These are phyloP conservation scores for Conistra vaccinii DNA, from an alignment of 2,888 invertebrate genomes.

Conservation along the genomic window DNA sequence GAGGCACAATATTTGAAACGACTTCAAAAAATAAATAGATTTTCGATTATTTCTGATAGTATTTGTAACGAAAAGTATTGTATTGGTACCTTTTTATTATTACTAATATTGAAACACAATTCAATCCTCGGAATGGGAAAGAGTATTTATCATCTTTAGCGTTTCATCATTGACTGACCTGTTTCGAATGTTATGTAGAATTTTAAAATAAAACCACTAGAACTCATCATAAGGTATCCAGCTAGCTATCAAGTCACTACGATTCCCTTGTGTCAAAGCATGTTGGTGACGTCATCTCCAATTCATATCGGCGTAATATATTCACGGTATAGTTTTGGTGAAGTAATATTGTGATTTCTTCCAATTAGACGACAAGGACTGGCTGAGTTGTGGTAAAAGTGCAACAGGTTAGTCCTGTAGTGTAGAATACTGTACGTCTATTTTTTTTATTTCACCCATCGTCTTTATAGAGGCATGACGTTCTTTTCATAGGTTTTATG, in stretches of 20 bases:
- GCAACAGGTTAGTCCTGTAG: slow-evolving; percentile 88
- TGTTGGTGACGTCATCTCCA: slow-evolving; percentile 34
- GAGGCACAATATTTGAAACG: neutral
- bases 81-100: neutral
- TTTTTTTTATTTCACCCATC: slow-evolving; percentile 48
- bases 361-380: slow-evolving; percentile 89
- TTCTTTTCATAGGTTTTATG: slow-evolving; percentile 23
- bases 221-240: neutral
- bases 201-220: neutral
- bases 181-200: neutral
- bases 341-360: slow-evolving; percentile 69
- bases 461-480: slow-evolving; percentile 55
- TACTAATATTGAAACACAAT: neutral
- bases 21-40: neutral
- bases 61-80: neutral
- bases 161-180: slow-evolving; percentile 9
- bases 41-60: neutral
- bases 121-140: neutral
- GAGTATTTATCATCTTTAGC: neutral
- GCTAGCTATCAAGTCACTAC: neutral
- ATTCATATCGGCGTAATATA: neutral
- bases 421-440: slow-evolving; percentile 53
- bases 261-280: slow-evolving; percentile 19
- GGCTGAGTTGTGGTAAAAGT: slow-evolving; percentile 89
- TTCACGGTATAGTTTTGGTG: slow-evolving; percentile 39